These are phyloP conservation scores for Trichonephila clavipes DNA, from an alignment of 1,140 invertebrate species.

Conservation along the genomic window DNA sequence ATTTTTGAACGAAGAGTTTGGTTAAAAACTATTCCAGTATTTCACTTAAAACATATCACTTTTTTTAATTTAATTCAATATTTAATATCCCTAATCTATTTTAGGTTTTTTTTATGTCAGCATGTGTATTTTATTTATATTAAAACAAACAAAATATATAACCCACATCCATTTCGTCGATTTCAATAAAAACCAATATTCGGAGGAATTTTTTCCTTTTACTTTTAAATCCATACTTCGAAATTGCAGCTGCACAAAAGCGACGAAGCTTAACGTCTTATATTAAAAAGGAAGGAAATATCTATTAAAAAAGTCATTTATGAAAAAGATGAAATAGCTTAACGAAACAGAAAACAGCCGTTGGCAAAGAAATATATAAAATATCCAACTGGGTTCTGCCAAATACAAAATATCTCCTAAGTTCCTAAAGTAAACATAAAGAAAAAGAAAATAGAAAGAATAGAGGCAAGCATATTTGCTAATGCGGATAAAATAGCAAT, in stretches of 20 bases:
- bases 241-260: background rate
- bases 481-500: conserved; percentile 24
- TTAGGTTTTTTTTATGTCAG: no score
- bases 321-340: background rate
- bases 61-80: no score
- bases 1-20: no score
- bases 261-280: background rate
- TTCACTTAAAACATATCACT: no score
- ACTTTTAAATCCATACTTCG: no score
- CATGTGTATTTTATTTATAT: no score
- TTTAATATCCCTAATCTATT: no score
- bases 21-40: no score
- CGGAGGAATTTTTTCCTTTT: no score
- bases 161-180: no score
- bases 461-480: background rate
- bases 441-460: background rate
- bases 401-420: conserved; percentile 16
- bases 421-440: background rate
- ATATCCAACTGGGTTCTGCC: background rate
- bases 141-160: no score
- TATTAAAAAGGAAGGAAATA: background rate
- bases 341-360: background rate
- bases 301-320: background rate
- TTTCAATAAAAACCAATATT: no score
- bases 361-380: background rate